Base-by-base conservation (phyloP, 2,888 invertebrate genomes). In the Athalia rosae region DNA sequence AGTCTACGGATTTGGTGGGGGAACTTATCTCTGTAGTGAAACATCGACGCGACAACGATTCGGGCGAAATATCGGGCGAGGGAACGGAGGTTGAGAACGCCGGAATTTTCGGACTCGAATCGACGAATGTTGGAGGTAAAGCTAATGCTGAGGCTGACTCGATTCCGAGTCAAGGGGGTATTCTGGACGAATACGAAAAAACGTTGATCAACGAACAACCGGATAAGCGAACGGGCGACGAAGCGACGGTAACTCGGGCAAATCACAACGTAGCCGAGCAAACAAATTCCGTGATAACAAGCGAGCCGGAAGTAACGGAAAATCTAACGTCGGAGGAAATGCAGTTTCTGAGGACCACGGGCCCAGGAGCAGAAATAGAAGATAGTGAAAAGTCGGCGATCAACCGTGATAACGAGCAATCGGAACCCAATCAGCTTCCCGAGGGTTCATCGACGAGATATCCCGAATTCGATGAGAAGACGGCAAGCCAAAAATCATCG, bases 371-470 rank as follows among this genome's bases (percentile, higher is more conserved):
- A 15, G 61, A n/a, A n/a, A 15, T 13, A 13, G 61, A n/a, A 28
- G 8, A 4, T 15, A 4, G 15, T 13, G 28, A n/a, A n/a, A 9
- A 15, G 28, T 28, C 13, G 13, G 13, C 11, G 13, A 7, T 8
- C n/a, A 61, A 13, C 8, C 9, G 15, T 28, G 61, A 28, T 11
- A 58, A 61, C n/a, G 59, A 45, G 6, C 8, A 13, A 13, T n/a
- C 43, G 47, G 69, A 15, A 7, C 6, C 50, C 28, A 2, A 28
- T 28, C 28, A 28, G 28, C 28, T 28, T 2, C 28, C 28, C 28
- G 28, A 28, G 53, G 82, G 80, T 56, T 63, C 74, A 66, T 80
- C 81, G 6, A 76, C 69, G 15, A 77, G 79, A 61, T 79, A 58
- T 58, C 67, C 67, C n/a, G 43, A 77, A 76, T 50, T 43, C 11